Conservation (phyloP, 2,113 vertebrate genomes). For the Tylochromis polylepis region DNA sequence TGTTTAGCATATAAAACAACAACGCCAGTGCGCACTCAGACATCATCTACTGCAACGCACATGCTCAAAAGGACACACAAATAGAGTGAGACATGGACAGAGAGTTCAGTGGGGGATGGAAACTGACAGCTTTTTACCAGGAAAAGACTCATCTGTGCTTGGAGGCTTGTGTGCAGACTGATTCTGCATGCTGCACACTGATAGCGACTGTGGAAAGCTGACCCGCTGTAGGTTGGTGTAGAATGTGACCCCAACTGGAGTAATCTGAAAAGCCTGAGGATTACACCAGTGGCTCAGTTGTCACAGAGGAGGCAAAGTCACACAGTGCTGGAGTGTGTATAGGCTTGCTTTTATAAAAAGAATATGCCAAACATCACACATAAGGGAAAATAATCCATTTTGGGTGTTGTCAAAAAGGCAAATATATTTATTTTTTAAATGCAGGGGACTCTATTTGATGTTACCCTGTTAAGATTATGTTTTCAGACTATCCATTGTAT, state of each 20-base stretch:
- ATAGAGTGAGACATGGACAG: background rate
- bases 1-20: background rate
- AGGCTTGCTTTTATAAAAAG: conserved; percentile 3
- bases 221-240: conserved; percentile 60
- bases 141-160: conserved; percentile 21
- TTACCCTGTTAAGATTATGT: background rate
- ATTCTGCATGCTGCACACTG: conserved; percentile 11
- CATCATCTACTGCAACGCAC: background rate
- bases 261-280: conserved; percentile 74
- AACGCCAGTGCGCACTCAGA: background rate
- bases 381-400: background rate
- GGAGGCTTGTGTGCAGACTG: background rate
- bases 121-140: conserved; percentile 16
- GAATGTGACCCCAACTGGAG: conserved; percentile 72
- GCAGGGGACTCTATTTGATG: background rate
- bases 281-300: conserved; percentile 65
- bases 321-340: conserved; percentile 8
- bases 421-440: background rate
- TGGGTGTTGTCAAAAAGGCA: background rate
- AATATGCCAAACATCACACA: conserved; percentile 15
- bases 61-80: background rate
- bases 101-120: conserved; percentile 3
- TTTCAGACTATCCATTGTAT: background rate
- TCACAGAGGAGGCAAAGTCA: conserved; percentile 61
- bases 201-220: conserved; percentile 46